phyloP scores from a whole-genome alignment of 2,113 vertebrate genomes.

The Peucedramus taeniatus region DNA sequence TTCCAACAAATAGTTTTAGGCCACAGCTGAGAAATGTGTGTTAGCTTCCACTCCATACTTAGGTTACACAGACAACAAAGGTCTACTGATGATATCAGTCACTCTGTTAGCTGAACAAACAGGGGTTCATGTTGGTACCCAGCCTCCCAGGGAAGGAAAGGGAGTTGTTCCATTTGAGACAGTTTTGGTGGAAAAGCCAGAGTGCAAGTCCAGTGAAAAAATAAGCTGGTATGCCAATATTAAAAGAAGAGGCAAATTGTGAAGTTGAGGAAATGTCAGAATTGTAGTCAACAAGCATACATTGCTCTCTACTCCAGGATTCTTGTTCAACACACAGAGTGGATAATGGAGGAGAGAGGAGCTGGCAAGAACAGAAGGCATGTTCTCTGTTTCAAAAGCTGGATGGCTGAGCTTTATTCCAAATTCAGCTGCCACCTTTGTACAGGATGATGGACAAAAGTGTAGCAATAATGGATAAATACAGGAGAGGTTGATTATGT shows the following conservation, averaged over 20 bases:
- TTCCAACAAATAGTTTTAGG: background rate
- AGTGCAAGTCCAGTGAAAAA: background rate
- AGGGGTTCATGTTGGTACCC: background rate
- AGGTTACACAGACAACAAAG: background rate
- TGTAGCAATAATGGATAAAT: background rate
- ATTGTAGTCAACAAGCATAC: background rate
- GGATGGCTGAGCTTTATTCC: background rate
- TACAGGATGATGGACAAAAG: background rate
- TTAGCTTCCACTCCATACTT: background rate
- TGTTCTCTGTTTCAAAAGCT: background rate
- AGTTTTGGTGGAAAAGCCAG: background rate
- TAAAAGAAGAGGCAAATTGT: background rate
- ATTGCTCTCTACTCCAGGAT: background rate
- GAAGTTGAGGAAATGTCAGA: background rate
- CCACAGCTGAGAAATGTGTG: background rate
- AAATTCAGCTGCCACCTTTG: background rate
- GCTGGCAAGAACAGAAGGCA: background rate
- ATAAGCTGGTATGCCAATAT: background rate
- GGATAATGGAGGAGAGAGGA: background rate
- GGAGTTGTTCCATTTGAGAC: background rate
- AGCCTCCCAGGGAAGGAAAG: background rate
- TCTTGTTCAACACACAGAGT: background rate
- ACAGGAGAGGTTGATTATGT: background rate
- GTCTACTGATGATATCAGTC: rapidly evolving
- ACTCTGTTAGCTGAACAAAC: background rate